These are phyloP conservation scores for Blastobasis adustella DNA, from an alignment of 2,888 invertebrate genomes.

Conservation along the genomic window DNA sequence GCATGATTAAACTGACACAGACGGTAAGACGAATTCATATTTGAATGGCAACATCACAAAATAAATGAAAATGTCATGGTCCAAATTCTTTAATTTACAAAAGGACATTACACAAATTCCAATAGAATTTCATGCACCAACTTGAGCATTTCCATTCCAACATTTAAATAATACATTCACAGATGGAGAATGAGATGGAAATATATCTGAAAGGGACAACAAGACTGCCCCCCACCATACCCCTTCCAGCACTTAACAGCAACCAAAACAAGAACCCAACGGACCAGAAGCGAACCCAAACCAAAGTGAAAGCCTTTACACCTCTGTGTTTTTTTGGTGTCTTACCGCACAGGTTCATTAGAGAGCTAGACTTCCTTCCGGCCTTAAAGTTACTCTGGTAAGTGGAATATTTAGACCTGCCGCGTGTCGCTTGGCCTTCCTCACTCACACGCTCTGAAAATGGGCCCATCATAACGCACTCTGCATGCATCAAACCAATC, in stretches of 20 bases:
- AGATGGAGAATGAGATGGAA: too few species aligned
- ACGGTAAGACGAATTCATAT: too few species aligned
- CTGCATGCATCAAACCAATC: conserved; percentile 39
- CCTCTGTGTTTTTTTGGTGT: conserved; percentile 54
- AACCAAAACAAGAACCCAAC: conserved; percentile 59
- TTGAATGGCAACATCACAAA: too few species aligned
- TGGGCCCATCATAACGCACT: conserved; percentile 70
- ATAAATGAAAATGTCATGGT: too few species aligned
- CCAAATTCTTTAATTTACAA: too few species aligned
- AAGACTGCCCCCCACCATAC: too few species aligned
- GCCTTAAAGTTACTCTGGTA: conserved; percentile 90
- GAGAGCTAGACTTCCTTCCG: conserved; percentile 93
- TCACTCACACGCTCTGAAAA: conserved; percentile 90
- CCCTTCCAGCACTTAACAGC: conserved; percentile 22
- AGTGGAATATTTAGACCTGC: conserved; percentile 88
- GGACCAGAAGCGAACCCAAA: conserved; percentile 58
- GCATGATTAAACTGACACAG: too few species aligned
- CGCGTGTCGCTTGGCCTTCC: conserved; percentile 85
- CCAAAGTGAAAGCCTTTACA: conserved; percentile 59
- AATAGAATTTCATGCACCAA: too few species aligned
- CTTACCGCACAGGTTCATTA: conserved; percentile 98
- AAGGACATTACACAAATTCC: too few species aligned
- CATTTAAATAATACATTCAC: too few species aligned
- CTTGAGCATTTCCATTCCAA: too few species aligned
- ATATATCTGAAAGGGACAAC: too few species aligned